Percentiles rank a stretch among this genome's conserved stretches.
phyloP scores from a whole-genome alignment of 2,888 invertebrate genomes.

The Tromatobia lineatoria region DNA sequence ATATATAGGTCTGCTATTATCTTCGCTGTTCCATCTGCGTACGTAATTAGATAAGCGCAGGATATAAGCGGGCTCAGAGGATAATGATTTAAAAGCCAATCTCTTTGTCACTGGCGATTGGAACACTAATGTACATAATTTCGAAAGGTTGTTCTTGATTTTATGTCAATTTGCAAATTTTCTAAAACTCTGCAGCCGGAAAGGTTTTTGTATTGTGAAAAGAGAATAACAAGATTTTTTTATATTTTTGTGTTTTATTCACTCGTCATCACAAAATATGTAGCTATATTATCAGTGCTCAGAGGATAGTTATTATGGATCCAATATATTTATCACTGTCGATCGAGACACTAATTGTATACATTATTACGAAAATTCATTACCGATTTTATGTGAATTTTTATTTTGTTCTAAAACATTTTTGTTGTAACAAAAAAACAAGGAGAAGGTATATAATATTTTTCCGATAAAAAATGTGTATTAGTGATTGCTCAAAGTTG shows the following conservation, averaged over 20 bases:
- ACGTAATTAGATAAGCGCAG: slow-evolving; percentile 22
- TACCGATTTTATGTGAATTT: not conserved
- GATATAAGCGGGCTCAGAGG: not conserved
- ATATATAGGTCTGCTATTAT: not conserved
- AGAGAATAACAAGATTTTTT: no score
- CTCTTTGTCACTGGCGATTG: not conserved
- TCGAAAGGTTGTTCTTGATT: not conserved
- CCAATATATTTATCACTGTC: not conserved
- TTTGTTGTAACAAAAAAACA: no score
- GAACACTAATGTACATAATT: not conserved
- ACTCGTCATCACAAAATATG: no score
- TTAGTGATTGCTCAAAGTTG: not conserved
- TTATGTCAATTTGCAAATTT: not conserved
- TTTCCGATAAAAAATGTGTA: no score
- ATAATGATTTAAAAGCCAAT: not conserved
- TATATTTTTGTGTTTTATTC: no score
- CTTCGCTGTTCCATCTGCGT: not conserved
- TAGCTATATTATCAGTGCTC: no score
- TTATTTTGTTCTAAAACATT: no score
- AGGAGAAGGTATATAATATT: no score
- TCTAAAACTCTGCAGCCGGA: no score
- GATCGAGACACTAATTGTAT: not conserved
- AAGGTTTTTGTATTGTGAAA: no score
- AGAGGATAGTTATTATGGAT: not conserved
- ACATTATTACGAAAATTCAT: no score